phyloP scores from a whole-genome alignment of 2,888 invertebrate genomes.

The Latrodectus hesperus region DNA sequence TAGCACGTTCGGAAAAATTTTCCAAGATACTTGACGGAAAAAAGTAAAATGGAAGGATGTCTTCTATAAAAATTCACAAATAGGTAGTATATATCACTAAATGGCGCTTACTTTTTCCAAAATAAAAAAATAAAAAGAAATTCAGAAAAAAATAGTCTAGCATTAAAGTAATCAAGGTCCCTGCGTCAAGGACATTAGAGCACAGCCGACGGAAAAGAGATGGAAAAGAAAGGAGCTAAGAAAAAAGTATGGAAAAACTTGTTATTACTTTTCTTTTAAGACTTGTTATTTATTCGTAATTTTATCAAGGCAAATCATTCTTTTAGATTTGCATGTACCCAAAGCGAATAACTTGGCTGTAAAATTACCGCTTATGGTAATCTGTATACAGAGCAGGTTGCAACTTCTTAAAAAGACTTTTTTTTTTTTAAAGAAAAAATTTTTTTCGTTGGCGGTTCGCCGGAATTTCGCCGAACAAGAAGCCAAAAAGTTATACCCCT shows the following conservation, averaged over 20 bases:
- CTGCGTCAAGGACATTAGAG: slow-evolving; percentile 49
- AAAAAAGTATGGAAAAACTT: slow-evolving; percentile 41
- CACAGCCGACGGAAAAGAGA: slow-evolving; percentile 21
- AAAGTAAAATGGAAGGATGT: not conserved
- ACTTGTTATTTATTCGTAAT: slow-evolving; percentile 49
- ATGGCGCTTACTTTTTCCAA: slow-evolving; percentile 18
- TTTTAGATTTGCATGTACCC: slow-evolving; percentile 49
- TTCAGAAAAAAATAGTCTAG: slow-evolving; percentile 34
- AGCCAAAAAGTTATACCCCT: not conserved
- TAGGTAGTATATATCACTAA: slow-evolving; percentile 30
- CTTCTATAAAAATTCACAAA: slow-evolving; percentile 28
- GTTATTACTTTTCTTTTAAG: slow-evolving; percentile 55
- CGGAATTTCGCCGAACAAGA: not conserved
- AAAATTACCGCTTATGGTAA: slow-evolving; percentile 40
- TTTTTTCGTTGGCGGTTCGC: not conserved
- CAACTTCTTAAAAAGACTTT: slow-evolving; percentile 29
- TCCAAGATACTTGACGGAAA: not conserved
- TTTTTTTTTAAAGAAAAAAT: not conserved
- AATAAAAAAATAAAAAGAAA: too few relatives aligned
- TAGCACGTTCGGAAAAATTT: not conserved
- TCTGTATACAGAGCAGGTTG: slow-evolving; percentile 2
- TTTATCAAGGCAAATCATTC: slow-evolving; percentile 49
- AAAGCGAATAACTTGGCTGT: slow-evolving; percentile 28
- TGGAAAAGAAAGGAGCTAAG: slow-evolving; percentile 5
- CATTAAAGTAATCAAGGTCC: slow-evolving; percentile 60